phyloP scores from a whole-genome alignment of 2,888 invertebrate species.

The Hymenopus coronatus region DNA sequence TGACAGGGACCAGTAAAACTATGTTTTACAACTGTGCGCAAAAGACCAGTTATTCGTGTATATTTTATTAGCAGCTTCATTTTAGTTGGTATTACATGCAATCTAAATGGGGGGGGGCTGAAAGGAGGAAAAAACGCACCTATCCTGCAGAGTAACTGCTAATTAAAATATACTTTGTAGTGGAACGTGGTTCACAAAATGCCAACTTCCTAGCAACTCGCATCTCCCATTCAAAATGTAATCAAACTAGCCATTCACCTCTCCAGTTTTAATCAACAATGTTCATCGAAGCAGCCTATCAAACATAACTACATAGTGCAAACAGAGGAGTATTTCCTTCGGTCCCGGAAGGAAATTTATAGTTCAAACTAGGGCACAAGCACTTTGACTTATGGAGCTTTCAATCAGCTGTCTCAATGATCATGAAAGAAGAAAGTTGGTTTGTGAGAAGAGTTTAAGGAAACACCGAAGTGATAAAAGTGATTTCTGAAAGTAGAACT shows the following conservation, averaged over 20 bases:
- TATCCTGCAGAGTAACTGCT: not conserved
- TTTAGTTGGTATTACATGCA: not conserved
- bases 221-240: not conserved
- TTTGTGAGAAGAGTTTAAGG: too few species aligned
- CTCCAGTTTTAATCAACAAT: not conserved
- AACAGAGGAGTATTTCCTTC: not conserved
- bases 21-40: not conserved
- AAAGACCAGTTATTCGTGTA: not conserved
- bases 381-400: not conserved
- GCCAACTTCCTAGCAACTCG: not conserved
- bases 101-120: not conserved
- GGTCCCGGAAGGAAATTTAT: not conserved
- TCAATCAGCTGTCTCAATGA: too few species aligned
- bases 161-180: not conserved
- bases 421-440: too few species aligned
- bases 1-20: not conserved
- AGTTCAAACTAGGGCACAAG: not conserved
- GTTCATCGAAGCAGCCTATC: not conserved
- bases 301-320: not conserved
- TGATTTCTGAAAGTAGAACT: too few species aligned
- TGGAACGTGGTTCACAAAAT: not conserved
- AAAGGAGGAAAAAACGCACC: not conserved
- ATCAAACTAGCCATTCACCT: not conserved
- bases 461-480: too few species aligned
- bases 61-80: not conserved